A percentile compares a stretch with the other conserved stretches of the same genome.
Evolutionary conservation across 2,113 vertebrate genomes (phyloP).

Genomic region (Clupea harengus): DNA sequence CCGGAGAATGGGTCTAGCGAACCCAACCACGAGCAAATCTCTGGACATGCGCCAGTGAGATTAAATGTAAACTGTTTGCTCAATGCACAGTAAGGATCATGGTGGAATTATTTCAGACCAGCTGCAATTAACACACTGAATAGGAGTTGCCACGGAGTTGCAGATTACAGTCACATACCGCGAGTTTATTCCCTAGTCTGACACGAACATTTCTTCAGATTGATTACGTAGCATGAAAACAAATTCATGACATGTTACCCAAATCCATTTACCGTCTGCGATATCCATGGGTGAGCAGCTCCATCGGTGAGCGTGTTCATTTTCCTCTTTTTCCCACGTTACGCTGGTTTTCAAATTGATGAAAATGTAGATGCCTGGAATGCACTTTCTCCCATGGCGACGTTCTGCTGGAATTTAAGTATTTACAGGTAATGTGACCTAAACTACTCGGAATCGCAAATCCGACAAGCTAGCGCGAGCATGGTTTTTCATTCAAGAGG

Average conservation of each 20-base stretch:
- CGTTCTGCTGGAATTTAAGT: slow-evolving; percentile 15
- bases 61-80: neutral
- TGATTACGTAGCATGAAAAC: neutral
- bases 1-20: neutral
- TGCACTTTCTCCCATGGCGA: slow-evolving; percentile 28
- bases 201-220: slow-evolving; percentile 7
- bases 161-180: neutral
- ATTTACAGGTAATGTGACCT: slow-evolving; percentile 18
- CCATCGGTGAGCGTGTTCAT: slow-evolving; percentile 28
- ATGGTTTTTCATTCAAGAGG: neutral
- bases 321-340: slow-evolving; percentile 36
- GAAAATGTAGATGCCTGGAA: neutral
- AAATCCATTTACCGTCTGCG: neutral
- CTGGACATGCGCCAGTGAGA: slow-evolving; percentile 9
- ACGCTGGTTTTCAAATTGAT: neutral
- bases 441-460: slow-evolving; percentile 23
- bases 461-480: slow-evolving; percentile 1
- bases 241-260: neutral
- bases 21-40: neutral
- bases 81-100: neutral
- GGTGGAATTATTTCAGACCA: neutral
- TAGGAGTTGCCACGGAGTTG: neutral
- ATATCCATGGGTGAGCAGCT: neutral
- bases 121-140: neutral
- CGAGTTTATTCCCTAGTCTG: neutral